Conservation (phyloP, 1,140 invertebrate species). For the Proales similis region DNA sequence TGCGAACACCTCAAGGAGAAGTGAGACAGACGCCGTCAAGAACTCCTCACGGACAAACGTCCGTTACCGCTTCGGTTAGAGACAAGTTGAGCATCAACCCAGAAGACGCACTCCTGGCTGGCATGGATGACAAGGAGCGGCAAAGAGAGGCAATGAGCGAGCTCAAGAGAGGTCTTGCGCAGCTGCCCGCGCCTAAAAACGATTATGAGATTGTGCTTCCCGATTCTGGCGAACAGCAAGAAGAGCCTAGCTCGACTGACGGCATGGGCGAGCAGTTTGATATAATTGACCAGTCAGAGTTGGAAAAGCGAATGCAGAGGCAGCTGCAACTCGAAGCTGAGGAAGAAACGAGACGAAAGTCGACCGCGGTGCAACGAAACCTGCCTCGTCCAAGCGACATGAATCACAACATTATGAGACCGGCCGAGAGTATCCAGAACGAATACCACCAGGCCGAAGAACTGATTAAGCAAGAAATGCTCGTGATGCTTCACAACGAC, state of each 20-base stretch:
- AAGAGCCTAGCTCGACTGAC: slow-evolving; percentile 48
- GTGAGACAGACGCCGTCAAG: slow-evolving; percentile 3
- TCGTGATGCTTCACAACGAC: slow-evolving; percentile 87
- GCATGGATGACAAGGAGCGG: slow-evolving; percentile 43
- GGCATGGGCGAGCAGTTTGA: slow-evolving; percentile 47
- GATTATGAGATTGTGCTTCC: slow-evolving; percentile 97
- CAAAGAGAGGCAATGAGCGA: slow-evolving; percentile 18
- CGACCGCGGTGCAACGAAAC: slow-evolving; percentile 67
- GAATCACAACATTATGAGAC: slow-evolving; percentile 71
- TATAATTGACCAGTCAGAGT: slow-evolving; percentile 70
- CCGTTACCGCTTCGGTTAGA: slow-evolving; percentile 60
- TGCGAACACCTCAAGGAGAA: slow-evolving; percentile 59
- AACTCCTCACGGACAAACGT: slow-evolving; percentile 41
- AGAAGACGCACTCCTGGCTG: slow-evolving; percentile 44
- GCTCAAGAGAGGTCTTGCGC: slow-evolving; percentile 65
- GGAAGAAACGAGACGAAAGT: slow-evolving; percentile 13
- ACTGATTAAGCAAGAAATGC: slow-evolving; percentile 92
- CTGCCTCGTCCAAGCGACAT: slow-evolving; percentile 77
- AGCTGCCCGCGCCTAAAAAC: slow-evolving; percentile 80
- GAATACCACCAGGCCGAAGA: slow-evolving; percentile 75
- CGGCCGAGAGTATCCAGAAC: slow-evolving; percentile 60
- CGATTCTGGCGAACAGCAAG: too few relatives aligned
- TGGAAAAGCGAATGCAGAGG: slow-evolving; percentile 65
- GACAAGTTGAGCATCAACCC: slow-evolving; percentile 93
- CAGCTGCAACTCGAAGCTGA: slow-evolving; percentile 59